A percentile compares a stretch with the other conserved stretches of the same genome.
Conservation (phyloP, 2,113 vertebrate genomes). For the Scytalopus superciliaris region DNA sequence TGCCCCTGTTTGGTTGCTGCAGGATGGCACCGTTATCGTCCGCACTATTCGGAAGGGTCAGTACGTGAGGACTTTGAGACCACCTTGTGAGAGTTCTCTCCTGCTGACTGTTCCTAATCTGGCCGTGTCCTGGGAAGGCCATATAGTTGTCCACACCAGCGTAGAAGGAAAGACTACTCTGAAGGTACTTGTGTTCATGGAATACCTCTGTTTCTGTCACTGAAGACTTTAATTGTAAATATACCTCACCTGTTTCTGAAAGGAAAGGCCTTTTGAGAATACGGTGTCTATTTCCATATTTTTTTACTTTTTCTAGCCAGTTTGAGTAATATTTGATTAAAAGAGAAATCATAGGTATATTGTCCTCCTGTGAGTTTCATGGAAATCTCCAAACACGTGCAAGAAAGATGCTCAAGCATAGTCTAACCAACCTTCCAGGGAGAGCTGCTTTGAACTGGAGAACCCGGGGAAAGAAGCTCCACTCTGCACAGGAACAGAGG, state of each 20-base stretch:
- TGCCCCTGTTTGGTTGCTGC: neutral
- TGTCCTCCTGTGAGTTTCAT: neutral
- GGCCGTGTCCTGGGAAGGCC: slow-evolving; percentile 93
- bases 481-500: neutral
- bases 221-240: neutral
- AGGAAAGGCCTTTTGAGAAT: neutral
- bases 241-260: neutral
- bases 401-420: neutral
- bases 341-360: neutral
- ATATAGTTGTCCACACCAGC: slow-evolving; percentile 89
- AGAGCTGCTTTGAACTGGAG: neutral
- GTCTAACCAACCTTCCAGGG: neutral
- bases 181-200: slow-evolving; percentile 78
- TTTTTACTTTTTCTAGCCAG: neutral
- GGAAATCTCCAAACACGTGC: neutral
- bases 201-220: neutral
- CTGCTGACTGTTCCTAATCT: slow-evolving; percentile 85
- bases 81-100: slow-evolving; percentile 89
- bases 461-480: neutral
- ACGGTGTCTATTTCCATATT: neutral
- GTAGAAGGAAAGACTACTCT: slow-evolving; percentile 89
- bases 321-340: neutral
- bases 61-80: slow-evolving; percentile 88
- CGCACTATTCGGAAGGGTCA: slow-evolving; percentile 88
- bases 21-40: slow-evolving; percentile 94